A percentile compares a stretch with the other conserved stretches of the same genome.
Conservation (phyloP, 2,888 invertebrate species). For the Cosmorhoe ocellata region DNA sequence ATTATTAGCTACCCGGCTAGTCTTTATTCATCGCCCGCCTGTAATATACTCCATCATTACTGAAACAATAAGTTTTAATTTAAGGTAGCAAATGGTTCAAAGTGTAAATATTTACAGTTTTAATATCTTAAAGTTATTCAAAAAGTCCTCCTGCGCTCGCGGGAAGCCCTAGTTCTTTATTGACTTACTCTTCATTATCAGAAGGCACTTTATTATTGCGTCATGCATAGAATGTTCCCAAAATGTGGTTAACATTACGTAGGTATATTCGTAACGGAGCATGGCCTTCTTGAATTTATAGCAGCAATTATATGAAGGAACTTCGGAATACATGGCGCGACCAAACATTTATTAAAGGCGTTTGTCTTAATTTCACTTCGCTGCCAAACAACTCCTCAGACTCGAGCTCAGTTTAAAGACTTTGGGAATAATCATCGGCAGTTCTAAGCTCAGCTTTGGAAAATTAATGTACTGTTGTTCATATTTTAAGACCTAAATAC, state of each 20-base stretch:
- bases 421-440: slow-evolving; percentile 32
- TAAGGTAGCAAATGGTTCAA: too few relatives aligned
- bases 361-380: slow-evolving; percentile 49
- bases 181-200: too few relatives aligned
- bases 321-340: slow-evolving; percentile 38
- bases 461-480: slow-evolving; percentile 14
- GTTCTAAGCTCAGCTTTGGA: slow-evolving; percentile 14
- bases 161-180: too few relatives aligned
- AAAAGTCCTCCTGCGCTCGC: too few relatives aligned
- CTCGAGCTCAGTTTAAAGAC: slow-evolving; percentile 20
- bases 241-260: not conserved
- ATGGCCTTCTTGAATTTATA: slow-evolving; percentile 42
- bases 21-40: slow-evolving; percentile 3
- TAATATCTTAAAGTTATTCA: too few relatives aligned
- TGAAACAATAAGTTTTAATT: too few relatives aligned
- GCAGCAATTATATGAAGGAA: slow-evolving; percentile 42
- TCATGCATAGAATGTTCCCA: too few relatives aligned
- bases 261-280: slow-evolving; percentile 7
- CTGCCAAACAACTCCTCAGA: slow-evolving; percentile 14
- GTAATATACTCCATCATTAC: not conserved
- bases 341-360: slow-evolving; percentile 46
- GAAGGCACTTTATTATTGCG: too few relatives aligned
- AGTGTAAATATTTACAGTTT: too few relatives aligned
- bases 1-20: slow-evolving; percentile 2
- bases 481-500: not conserved